Conservation (phyloP, 2,797 vertebrate genomes). For the Anguilla megastoma region DNA sequence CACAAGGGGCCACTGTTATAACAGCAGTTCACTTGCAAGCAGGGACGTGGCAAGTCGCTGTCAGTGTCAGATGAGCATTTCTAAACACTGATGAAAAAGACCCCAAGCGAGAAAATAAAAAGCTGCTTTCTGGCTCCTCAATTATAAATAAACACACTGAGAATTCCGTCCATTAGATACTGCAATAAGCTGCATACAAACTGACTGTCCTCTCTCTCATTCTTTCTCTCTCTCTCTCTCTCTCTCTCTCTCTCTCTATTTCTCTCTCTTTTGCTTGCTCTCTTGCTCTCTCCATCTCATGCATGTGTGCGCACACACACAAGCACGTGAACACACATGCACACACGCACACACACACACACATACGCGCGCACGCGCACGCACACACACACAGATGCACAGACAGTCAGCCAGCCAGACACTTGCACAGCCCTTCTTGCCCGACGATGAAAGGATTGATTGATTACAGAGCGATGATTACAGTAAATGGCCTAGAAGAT, state of each 20-base stretch:
- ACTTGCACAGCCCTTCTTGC: constrained; percentile 57
- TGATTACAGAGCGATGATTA: constrained; percentile 83
- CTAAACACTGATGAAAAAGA: constrained; percentile 39
- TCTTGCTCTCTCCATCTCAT: constrained; percentile 6
- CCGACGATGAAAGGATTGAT: constrained; percentile 82
- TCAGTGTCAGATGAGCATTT: constrained; percentile 36
- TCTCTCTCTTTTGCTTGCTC: neutral
- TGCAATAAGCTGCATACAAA: constrained; percentile 30
- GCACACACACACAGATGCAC: constrained; percentile 10
- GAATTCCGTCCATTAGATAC: constrained; percentile 34
- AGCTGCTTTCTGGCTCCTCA: constrained; percentile 39
- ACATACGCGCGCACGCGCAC: neutral
- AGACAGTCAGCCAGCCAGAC: constrained; percentile 21
- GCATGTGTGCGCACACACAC: neutral
- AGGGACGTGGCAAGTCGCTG: neutral
- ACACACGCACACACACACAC: constrained; percentile 16
- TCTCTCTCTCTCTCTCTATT: neutral
- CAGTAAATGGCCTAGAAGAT: constrained; percentile 81
- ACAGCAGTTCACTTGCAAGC: constrained; percentile 20
- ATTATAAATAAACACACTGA: constrained; percentile 40
- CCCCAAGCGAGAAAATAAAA: constrained; percentile 38
- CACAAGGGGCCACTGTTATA: constrained; percentile 42
- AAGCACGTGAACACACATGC: constrained; percentile 17
- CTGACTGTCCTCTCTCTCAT: neutral
- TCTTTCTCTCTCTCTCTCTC: neutral